A percentile compares a stretch with the other conserved stretches of the same genome.
phyloP scores from a whole-genome alignment of 2,797 vertebrate species.

The Sebastes cheni region DNA sequence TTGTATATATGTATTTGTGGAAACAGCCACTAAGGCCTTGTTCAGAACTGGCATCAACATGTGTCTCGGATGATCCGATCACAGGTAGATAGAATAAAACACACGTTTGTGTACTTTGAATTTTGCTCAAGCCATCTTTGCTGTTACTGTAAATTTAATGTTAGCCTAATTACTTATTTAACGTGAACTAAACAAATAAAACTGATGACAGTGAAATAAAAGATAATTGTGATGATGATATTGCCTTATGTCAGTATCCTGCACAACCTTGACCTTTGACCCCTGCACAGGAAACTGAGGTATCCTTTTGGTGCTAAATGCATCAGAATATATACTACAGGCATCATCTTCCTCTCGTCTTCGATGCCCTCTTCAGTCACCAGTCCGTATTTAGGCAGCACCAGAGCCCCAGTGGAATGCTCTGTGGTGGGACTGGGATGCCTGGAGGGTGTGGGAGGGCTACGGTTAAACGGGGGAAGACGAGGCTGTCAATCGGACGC shows the following conservation, averaged over 20 bases:
- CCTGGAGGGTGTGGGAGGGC: constrained; percentile 2
- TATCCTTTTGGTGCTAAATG: neutral
- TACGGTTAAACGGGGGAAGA: constrained; percentile 14
- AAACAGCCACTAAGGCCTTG: no score
- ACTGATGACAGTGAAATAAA: neutral
- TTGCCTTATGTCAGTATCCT: neutral
- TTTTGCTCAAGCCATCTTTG: neutral
- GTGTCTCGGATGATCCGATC: no score
- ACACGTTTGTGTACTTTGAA: neutral
- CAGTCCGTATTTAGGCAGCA: constrained; percentile 20
- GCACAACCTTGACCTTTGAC: constrained; percentile 11
- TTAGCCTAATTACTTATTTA: neutral
- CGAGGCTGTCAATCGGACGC: constrained; percentile 67
- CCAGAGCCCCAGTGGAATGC: constrained; percentile 40
- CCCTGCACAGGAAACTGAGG: neutral
- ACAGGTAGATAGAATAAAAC: no score
- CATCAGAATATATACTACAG: neutral
- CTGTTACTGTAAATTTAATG: neutral
- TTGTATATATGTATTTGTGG: no score
- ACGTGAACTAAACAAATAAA: neutral
- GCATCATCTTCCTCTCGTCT: neutral
- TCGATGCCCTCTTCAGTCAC: constrained; percentile 48
- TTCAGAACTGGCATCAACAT: no score
- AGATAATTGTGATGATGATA: neutral
- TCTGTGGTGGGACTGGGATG: constrained; percentile 21